A percentile compares a stretch with the other conserved stretches of the same genome.
Evolutionary conservation across 2,888 invertebrate genomes (phyloP).

Genomic region (Ceramica pisi): DNA sequence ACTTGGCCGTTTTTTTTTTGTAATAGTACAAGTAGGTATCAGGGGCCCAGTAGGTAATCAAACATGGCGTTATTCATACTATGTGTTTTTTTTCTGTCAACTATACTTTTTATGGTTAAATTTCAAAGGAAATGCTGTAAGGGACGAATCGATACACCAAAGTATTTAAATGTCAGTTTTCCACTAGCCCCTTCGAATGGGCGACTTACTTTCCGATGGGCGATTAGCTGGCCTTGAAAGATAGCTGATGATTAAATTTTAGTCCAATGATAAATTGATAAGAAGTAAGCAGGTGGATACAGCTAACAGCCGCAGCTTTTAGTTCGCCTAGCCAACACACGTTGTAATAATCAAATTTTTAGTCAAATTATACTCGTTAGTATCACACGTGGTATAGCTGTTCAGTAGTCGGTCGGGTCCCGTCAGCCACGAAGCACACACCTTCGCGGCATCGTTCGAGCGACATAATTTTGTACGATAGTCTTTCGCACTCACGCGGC

Average conservation of each 20-base stretch:
- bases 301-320: background rate
- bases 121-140: no score
- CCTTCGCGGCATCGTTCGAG: background rate
- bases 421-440: slow-evolving; percentile 22
- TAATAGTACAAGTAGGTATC: no score
- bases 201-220: no score
- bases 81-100: no score
- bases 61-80: no score
- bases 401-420: slow-evolving; percentile 41
- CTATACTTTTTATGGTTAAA: no score
- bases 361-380: background rate
- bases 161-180: no score
- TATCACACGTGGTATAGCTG: background rate
- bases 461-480: background rate
- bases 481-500: background rate
- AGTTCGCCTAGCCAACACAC: background rate
- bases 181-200: no score
- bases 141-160: no score
- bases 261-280: slow-evolving; percentile 1
- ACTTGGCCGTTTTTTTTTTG: no score
- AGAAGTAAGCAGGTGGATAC: background rate
- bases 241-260: background rate
- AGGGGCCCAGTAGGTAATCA: no score
- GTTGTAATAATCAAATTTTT: background rate
- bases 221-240: slow-evolving; percentile 8